Percentiles rank a stretch among this genome's conserved stretches.
Conservation (phyloP, 2,113 vertebrate genomes). For the Pluvialis apricaria region DNA sequence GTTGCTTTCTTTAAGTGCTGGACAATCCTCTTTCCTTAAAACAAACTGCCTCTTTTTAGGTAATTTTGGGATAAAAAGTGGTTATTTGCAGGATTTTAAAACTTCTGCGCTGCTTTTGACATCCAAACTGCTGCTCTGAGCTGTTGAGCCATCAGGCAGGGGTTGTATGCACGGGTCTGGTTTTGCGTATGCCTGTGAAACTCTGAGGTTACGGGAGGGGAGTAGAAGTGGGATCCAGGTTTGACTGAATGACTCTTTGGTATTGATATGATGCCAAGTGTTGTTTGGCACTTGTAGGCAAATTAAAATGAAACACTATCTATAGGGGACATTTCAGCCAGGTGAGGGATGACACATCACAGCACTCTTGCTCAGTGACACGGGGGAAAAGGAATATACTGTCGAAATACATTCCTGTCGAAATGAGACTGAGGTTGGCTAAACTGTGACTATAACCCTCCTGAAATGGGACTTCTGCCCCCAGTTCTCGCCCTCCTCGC, state of each 20-base stretch:
- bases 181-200: background rate
- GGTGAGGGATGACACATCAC: background rate
- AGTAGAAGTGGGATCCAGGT: background rate
- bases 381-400: background rate
- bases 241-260: background rate
- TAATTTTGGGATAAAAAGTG: background rate
- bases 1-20: background rate
- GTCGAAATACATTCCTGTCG: background rate
- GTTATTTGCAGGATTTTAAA: background rate
- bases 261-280: background rate
- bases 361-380: background rate
- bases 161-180: background rate
- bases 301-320: background rate
- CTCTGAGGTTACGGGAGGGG: background rate
- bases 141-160: fast-evolving
- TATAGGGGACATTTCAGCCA: background rate
- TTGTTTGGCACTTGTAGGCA: background rate
- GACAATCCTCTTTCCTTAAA: background rate
- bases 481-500: background rate
- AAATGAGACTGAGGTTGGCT: background rate
- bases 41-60: background rate
- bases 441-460: background rate
- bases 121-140: background rate
- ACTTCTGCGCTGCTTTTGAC: background rate
- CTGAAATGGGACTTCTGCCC: background rate